Evolutionary conservation across 1,140 invertebrate genomes (phyloP).

Genomic region (Parapsyche elsis): DNA sequence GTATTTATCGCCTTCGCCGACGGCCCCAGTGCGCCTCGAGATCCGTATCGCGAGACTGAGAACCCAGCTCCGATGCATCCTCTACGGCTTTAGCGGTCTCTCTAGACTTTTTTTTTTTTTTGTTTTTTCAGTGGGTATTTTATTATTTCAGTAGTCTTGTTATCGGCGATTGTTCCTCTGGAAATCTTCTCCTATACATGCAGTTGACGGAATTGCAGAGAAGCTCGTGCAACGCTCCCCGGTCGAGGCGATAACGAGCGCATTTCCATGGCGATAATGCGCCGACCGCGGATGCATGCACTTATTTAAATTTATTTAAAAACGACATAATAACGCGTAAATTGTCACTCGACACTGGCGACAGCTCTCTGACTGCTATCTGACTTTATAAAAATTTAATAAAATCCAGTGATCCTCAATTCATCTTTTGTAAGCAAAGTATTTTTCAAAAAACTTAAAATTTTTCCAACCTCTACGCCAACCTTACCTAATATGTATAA

Average conservation of each 20-base stretch:
- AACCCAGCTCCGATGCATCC: background rate
- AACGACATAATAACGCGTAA: too few species aligned
- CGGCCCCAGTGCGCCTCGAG: background rate
- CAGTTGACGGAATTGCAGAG: constrained; percentile 24
- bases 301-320: too few species aligned
- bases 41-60: background rate
- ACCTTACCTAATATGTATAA: too few species aligned
- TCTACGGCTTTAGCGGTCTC: background rate
- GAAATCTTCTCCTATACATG: background rate
- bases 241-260: constrained; percentile 23
- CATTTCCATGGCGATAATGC: constrained; percentile 5
- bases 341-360: too few species aligned
- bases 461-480: too few species aligned
- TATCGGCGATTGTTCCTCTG: constrained; percentile 31
- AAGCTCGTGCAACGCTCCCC: background rate
- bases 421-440: too few species aligned
- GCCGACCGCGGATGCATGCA: background rate
- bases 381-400: too few species aligned
- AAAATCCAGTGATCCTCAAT: too few species aligned
- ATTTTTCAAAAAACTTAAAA: too few species aligned
- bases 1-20: constrained; percentile 32
- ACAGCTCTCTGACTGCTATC: too few species aligned
- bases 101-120: background rate
- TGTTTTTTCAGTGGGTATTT: background rate
- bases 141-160: constrained; percentile 21